A percentile compares a stretch with the other conserved stretches of the same genome.
phyloP scores from a whole-genome alignment of 2,888 invertebrate species.

The Noctua janthe region DNA sequence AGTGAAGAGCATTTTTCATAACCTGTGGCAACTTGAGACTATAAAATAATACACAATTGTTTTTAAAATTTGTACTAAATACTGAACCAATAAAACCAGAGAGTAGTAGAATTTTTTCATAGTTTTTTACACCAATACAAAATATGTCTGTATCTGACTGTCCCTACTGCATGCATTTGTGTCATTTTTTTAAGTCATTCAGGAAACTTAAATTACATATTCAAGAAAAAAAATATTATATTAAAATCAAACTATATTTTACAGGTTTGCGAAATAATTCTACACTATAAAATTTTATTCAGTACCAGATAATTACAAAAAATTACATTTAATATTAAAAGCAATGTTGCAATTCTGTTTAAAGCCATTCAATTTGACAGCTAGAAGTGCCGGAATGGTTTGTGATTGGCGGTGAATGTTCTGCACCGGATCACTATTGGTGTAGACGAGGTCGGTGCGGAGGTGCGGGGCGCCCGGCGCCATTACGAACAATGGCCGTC shows the following conservation, averaged over 20 bases:
- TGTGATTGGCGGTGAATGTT: constrained; percentile 91
- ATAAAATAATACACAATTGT: background rate
- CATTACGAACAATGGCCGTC: constrained; percentile 90
- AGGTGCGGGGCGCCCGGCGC: constrained; percentile 87
- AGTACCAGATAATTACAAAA: constrained; percentile 63
- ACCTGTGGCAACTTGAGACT: background rate
- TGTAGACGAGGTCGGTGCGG: constrained; percentile 85
- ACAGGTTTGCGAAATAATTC: constrained; percentile 53
- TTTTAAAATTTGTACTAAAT: background rate
- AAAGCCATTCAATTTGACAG: constrained; percentile 89
- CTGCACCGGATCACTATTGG: constrained; percentile 90
- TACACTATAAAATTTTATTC: constrained; percentile 55
- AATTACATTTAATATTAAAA: constrained; percentile 68
- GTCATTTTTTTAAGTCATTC: constrained; percentile 17
- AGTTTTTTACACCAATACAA: background rate
- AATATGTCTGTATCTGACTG: constrained; percentile 2
- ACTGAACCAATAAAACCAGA: background rate
- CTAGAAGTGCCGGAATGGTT: constrained; percentile 90
- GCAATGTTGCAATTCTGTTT: constrained; percentile 82
- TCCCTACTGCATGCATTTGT: background rate
- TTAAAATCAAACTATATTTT: constrained; percentile 26
- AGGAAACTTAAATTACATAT: constrained; percentile 31
- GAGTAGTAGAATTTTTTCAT: background rate
- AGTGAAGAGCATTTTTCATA: background rate
- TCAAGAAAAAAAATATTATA: background rate